phyloP scores from a whole-genome alignment of 2,888 invertebrate species.

The Noctua janthina region DNA sequence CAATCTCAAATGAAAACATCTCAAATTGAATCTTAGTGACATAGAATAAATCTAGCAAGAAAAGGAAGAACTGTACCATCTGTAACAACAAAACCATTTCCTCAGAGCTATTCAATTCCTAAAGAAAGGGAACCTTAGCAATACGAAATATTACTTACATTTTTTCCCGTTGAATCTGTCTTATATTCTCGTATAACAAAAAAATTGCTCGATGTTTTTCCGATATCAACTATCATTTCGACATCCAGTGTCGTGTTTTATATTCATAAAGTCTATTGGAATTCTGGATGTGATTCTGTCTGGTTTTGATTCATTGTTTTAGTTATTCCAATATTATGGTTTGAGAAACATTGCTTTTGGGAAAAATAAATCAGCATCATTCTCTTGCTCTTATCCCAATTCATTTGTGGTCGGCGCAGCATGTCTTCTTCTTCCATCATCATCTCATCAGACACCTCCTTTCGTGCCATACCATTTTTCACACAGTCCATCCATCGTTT shows the following conservation, averaged over 20 bases:
- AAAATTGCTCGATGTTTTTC: constrained; percentile 55
- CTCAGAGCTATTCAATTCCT: constrained; percentile 51
- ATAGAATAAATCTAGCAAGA: constrained; percentile 27
- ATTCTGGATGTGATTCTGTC: constrained; percentile 24
- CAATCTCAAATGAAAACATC: constrained; percentile 7
- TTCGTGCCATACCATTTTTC: too few species aligned
- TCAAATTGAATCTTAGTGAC: constrained; percentile 26
- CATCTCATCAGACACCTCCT: too few species aligned
- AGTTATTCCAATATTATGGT: constrained; percentile 32
- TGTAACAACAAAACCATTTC: constrained; percentile 51
- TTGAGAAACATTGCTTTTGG: background rate
- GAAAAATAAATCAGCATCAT: too few species aligned
- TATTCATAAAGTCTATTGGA: constrained; percentile 53
- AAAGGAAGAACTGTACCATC: constrained; percentile 16
- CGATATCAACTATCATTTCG: constrained; percentile 54
- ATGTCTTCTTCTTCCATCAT: too few species aligned
- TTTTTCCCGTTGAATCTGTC: constrained; percentile 46
- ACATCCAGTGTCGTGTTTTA: constrained; percentile 51
- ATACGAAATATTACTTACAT: constrained; percentile 60
- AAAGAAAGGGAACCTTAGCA: constrained; percentile 48
- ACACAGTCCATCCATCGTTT: too few species aligned
- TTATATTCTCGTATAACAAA: constrained; percentile 48
- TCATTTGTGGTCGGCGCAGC: too few species aligned
- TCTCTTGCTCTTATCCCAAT: too few species aligned
- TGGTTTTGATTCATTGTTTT: constrained; percentile 46